These are phyloP conservation scores for Drosophila parthenogenetica DNA, from an alignment of 2,888 invertebrate species.

Conservation along the genomic window DNA sequence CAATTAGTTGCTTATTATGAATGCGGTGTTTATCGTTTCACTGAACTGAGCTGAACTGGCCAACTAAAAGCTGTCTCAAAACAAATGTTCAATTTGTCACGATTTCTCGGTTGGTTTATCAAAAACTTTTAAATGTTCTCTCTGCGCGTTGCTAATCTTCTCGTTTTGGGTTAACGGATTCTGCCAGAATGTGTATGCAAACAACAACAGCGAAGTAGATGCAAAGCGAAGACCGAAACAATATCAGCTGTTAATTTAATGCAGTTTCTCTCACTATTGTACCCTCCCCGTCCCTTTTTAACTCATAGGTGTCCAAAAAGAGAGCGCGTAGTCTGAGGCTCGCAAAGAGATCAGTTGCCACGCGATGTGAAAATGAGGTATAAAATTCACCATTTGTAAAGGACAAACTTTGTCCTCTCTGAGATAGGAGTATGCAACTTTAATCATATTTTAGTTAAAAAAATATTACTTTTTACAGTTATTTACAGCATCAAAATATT, in stretches of 20 bases:
- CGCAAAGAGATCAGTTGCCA: too few species aligned
- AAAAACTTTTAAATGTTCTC: constrained; percentile 3
- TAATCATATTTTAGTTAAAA: too few species aligned
- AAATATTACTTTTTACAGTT: too few species aligned
- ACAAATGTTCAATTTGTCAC: constrained; percentile 68
- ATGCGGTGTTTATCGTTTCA: background rate
- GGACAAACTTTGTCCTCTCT: too few species aligned
- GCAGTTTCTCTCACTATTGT: background rate
- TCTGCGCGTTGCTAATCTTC: constrained; percentile 41
- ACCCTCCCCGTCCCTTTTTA: background rate
- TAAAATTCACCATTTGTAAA: too few species aligned
- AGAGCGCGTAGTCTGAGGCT: too few species aligned
- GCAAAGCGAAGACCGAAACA: constrained; percentile 1
- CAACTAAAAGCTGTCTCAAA: constrained; percentile 15
- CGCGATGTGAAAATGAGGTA: too few species aligned
- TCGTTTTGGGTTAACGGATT: constrained; percentile 28
- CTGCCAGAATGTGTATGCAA: constrained; percentile 8
- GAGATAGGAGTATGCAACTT: too few species aligned
- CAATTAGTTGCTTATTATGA: background rate
- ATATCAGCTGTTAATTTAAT: constrained; percentile 23
- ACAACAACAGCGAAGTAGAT: constrained; percentile 28
- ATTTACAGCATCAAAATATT: too few species aligned
- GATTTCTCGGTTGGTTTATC: constrained; percentile 49
- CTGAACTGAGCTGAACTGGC: constrained; percentile 13
- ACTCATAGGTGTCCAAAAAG: too few species aligned